A percentile compares a stretch with the other conserved stretches of the same genome.
These are phyloP conservation scores for Camponotus pennsylvanicus DNA, from an alignment of 1,140 invertebrate species.

Conservation along the genomic window DNA sequence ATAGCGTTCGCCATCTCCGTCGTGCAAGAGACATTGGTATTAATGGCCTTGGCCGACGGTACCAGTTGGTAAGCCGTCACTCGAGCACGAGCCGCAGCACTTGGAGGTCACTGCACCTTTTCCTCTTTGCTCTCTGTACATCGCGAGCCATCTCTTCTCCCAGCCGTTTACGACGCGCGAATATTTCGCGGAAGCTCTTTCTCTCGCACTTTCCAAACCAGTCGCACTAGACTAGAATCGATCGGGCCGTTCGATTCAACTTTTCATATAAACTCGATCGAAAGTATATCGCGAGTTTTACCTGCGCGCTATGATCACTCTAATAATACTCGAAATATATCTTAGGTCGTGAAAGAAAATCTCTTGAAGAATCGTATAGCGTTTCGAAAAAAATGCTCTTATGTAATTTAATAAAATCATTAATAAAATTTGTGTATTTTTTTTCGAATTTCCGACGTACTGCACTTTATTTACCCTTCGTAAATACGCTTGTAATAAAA, in stretches of 20 bases:
- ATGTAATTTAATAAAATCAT: too few species aligned
- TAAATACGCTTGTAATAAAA: not conserved
- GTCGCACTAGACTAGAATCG: not conserved
- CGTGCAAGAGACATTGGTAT: constrained; percentile 65
- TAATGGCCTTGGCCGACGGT: constrained; percentile 80
- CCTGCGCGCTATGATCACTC: not conserved
- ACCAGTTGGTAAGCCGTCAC: constrained; percentile 78
- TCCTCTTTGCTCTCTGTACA: constrained; percentile 57
- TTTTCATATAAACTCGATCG: not conserved
- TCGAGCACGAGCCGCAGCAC: constrained; percentile 70
- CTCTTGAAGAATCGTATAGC: not conserved
- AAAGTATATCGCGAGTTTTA: not conserved
- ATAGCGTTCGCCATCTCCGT: not conserved
- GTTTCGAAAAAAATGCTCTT: too few species aligned
- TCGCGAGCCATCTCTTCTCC: constrained; percentile 61
- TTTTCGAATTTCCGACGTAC: not conserved
- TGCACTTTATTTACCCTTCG: not conserved
- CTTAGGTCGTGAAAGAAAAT: not conserved
- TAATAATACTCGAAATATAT: not conserved
- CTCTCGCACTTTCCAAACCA: constrained; percentile 34
- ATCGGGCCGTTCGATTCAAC: constrained; percentile 14
- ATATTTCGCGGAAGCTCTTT: constrained; percentile 49
- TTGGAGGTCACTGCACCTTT: constrained; percentile 79
- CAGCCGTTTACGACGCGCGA: constrained; percentile 37
- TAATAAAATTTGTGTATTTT: too few species aligned